These are phyloP conservation scores for Odontomyia ornata DNA, from an alignment of 2,888 invertebrate species.

Conservation along the genomic window DNA sequence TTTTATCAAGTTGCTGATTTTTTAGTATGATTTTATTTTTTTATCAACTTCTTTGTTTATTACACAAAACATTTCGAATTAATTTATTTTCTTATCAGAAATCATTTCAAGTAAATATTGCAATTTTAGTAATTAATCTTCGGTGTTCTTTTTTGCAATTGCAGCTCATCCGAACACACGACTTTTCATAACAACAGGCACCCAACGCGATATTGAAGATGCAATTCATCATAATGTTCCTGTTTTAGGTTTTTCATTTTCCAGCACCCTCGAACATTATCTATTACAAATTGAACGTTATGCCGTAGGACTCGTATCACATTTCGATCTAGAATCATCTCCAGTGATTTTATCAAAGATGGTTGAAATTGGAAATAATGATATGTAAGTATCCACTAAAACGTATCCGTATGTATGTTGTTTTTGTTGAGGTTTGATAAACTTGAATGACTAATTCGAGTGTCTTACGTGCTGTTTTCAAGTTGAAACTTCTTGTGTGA, in stretches of 20 bases:
- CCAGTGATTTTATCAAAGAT: conserved; percentile 51
- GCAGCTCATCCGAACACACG: conserved; percentile 52
- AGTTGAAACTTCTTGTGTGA: no score
- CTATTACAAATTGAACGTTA: conserved; percentile 53
- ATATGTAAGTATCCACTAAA: conserved; percentile 53
- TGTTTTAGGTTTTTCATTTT: conserved; percentile 53
- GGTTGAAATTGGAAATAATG: conserved; percentile 51
- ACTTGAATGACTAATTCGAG: no score
- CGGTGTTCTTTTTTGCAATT: conserved; percentile 25
- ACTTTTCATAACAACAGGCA: conserved; percentile 54
- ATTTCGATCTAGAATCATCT: conserved; percentile 53
- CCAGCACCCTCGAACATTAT: conserved; percentile 54
- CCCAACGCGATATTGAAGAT: conserved; percentile 55
- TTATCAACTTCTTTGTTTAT: no score
- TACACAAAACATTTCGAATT: no score
- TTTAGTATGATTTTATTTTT: no score
- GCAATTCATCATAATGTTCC: conserved; percentile 55
- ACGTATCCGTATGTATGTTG: background rate
- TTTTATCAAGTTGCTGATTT: no score
- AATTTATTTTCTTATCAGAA: no score
- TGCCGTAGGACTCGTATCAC: conserved; percentile 52
- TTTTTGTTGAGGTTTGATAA: background rate
- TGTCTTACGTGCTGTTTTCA: no score
- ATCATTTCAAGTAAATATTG: no score
- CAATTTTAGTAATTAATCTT: no score